Percentiles rank a stretch among this genome's conserved stretches.
These are phyloP conservation scores for Phyllotreta cruciferae DNA, from an alignment of 2,888 invertebrate genomes.

Conservation along the genomic window DNA sequence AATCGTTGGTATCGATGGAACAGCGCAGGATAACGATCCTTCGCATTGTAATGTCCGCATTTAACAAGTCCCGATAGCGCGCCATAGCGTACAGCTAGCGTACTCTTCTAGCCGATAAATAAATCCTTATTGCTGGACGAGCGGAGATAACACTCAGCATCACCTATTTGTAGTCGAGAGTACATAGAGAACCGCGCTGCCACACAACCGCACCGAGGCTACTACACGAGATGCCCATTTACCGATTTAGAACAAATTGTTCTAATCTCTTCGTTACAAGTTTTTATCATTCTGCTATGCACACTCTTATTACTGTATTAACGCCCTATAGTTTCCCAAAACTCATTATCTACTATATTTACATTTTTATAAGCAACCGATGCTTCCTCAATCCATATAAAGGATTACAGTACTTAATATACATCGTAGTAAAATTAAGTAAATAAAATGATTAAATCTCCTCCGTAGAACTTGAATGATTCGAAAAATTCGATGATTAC, in stretches of 20 bases:
- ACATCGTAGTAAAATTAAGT: no score
- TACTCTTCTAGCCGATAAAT: constrained; percentile 53
- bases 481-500: no score
- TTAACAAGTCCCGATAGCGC: constrained; percentile 59
- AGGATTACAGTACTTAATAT: no score
- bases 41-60: constrained; percentile 61
- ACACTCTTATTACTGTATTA: constrained; percentile 7
- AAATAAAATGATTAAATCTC: no score
- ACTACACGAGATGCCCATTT: constrained; percentile 45
- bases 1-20: constrained; percentile 59
- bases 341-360: no score
- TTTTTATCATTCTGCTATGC: constrained; percentile 13
- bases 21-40: constrained; percentile 60
- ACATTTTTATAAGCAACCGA: no score
- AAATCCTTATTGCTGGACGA: constrained; percentile 57
- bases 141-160: constrained; percentile 54
- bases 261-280: constrained; percentile 19
- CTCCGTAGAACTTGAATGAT: no score
- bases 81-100: constrained; percentile 46
- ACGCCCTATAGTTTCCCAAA: background rate
- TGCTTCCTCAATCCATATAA: no score
- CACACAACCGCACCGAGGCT: constrained; percentile 40
- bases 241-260: constrained; percentile 38
- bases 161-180: constrained; percentile 55
- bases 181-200: constrained; percentile 37